phyloP scores from a whole-genome alignment of 2,797 vertebrate genomes.

The Halcyon badia region DNA sequence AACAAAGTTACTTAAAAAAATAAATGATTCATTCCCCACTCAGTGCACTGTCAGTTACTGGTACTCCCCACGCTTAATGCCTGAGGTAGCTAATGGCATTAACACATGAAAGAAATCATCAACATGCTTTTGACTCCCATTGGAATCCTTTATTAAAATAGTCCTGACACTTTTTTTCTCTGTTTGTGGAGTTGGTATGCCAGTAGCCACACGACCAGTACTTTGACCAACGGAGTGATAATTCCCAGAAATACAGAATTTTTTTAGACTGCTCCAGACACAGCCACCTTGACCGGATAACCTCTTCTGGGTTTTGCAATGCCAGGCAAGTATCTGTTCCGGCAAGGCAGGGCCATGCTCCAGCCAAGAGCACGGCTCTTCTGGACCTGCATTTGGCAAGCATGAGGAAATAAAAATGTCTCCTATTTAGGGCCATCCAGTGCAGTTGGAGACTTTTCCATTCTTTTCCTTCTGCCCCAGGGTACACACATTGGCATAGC shows the following conservation, averaged over 20 bases:
- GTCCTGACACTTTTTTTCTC: conserved; percentile 65
- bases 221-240: conserved; percentile 69
- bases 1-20: conserved; percentile 64
- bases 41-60: conserved; percentile 70
- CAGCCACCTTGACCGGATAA: conserved; percentile 62
- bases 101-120: conserved; percentile 80
- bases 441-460: neutral
- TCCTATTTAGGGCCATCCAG: conserved; percentile 14
- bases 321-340: neutral
- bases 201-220: conserved; percentile 61
- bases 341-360: neutral
- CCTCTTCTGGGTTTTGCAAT: conserved; percentile 60
- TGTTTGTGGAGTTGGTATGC: conserved; percentile 59
- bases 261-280: conserved; percentile 63
- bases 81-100: conserved; percentile 71
- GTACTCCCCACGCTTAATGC: conserved; percentile 69
- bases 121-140: conserved; percentile 61
- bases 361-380: neutral
- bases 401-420: conserved; percentile 54
- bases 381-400: neutral
- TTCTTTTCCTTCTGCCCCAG: conserved; percentile 13
- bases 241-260: conserved; percentile 77
- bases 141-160: conserved; percentile 79
- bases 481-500: neutral
- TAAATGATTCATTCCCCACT: conserved; percentile 66